Conservation (phyloP, 2,888 invertebrate species). For the Neoascia interrupta region DNA sequence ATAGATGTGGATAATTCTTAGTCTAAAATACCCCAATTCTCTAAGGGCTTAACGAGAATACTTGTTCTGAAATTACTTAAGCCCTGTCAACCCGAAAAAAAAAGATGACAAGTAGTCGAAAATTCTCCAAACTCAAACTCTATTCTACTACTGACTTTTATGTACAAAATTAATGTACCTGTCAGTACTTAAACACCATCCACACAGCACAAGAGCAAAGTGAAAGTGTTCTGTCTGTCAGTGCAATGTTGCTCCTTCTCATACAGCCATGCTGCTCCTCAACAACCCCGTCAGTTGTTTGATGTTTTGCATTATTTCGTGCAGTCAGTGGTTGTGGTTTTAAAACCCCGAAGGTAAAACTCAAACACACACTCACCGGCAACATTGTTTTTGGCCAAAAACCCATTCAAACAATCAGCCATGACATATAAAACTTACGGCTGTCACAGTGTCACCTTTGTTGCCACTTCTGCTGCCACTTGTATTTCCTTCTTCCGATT, state of each 20-base stretch:
- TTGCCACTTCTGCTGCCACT: slow-evolving; percentile 9
- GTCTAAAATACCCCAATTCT: no score
- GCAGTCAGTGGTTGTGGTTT: slow-evolving; percentile 9
- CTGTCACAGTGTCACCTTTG: slow-evolving; percentile 14
- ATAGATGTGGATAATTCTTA: no score
- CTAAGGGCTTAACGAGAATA: no score
- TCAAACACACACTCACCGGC: background rate
- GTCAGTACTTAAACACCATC: slow-evolving; percentile 5
- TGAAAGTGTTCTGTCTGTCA: slow-evolving; percentile 45
- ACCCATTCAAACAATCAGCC: slow-evolving; percentile 35
- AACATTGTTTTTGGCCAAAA: slow-evolving; percentile 24
- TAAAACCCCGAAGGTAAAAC: no score
- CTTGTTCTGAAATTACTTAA: no score
- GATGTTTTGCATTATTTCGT: slow-evolving; percentile 28
- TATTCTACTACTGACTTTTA: no score
- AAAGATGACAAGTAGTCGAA: no score
- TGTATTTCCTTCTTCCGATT: slow-evolving; percentile 57
- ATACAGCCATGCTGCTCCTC: background rate
- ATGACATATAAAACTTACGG: slow-evolving; percentile 43
- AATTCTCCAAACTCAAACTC: no score
- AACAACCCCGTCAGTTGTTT: slow-evolving; percentile 27
- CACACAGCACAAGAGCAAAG: slow-evolving; percentile 19
- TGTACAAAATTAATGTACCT: no score
- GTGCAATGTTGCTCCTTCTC: background rate
- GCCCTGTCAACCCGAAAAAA: no score